Conservation (phyloP, 2,797 vertebrate genomes). For the Erethizon dorsatum region DNA sequence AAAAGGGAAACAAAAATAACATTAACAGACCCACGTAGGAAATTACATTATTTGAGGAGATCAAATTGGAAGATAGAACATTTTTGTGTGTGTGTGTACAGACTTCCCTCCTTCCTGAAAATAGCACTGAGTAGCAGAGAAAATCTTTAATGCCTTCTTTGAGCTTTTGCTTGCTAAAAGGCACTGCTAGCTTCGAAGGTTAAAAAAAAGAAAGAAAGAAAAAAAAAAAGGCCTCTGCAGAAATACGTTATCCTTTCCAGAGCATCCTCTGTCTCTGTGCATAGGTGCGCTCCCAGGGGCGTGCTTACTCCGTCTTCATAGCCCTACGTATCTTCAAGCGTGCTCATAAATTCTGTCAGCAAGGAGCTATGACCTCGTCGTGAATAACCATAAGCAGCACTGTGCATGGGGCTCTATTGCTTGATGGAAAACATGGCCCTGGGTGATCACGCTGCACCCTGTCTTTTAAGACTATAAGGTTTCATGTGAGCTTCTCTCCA, state of each 20-base stretch:
- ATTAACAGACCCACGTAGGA: conserved; percentile 80
- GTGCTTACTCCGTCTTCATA: conserved; percentile 73
- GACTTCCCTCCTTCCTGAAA: conserved; percentile 78
- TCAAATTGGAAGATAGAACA: conserved; percentile 80
- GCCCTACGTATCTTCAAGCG: conserved; percentile 67
- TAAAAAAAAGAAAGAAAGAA: neutral
- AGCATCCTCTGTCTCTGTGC: conserved; percentile 49
- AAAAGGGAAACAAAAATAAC: conserved; percentile 85
- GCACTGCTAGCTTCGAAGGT: conserved; percentile 70
- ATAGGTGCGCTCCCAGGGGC: conserved; percentile 64
- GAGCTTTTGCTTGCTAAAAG: conserved; percentile 80
- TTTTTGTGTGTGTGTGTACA: conserved; percentile 5
- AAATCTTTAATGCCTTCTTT: conserved; percentile 82
- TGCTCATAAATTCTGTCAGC: conserved; percentile 79
- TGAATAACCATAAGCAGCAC: conserved; percentile 33
- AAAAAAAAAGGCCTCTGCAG: conserved; percentile 61
- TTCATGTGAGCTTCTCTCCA: neutral
- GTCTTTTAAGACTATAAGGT: conserved; percentile 13
- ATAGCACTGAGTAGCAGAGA: conserved; percentile 82
- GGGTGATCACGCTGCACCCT: neutral
- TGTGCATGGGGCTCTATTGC: neutral
- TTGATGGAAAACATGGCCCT: conserved; percentile 51
- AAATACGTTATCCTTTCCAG: conserved; percentile 79
- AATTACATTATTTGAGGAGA: conserved; percentile 85
- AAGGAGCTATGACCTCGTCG: neutral